Percentiles rank a stretch among this genome's conserved stretches.
Evolutionary conservation across 2,113 vertebrate genomes (phyloP).

Genomic region (Misgurnus mizolepis): DNA sequence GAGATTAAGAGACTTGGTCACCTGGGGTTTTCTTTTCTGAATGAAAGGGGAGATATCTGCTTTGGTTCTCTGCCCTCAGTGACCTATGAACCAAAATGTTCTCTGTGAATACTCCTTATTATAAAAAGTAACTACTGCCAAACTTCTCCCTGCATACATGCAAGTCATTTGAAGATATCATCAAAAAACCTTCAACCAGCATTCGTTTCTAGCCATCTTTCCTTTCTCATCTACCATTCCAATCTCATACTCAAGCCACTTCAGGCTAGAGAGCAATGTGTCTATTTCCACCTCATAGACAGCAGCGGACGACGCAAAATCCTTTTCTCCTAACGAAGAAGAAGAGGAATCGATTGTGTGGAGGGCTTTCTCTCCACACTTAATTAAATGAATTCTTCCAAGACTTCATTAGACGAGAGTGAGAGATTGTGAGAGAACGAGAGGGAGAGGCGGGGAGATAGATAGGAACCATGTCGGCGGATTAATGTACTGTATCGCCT

Average conservation of each 20-base stretch:
- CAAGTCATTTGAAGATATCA: not conserved
- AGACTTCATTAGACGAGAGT: slow-evolving; percentile 76
- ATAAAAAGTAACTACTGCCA: slow-evolving; percentile 10
- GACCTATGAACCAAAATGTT: slow-evolving; percentile 3
- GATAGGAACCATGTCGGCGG: slow-evolving; percentile 46
- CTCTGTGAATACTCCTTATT: not conserved
- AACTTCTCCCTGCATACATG: not conserved
- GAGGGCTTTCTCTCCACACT: slow-evolving; percentile 58
- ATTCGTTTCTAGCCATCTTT: not conserved
- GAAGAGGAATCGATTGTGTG: slow-evolving; percentile 70
- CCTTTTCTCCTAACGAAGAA: slow-evolving; percentile 68
- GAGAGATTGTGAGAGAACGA: slow-evolving; percentile 50
- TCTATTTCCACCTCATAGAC: slow-evolving; percentile 63
- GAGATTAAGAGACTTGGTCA: not conserved
- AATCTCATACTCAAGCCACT: slow-evolving; percentile 45
- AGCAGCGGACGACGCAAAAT: slow-evolving; percentile 61
- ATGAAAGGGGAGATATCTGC: slow-evolving; percentile 11
- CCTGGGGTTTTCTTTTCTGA: not conserved
- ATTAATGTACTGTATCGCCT: slow-evolving; percentile 73
- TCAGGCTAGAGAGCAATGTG: slow-evolving; percentile 54
- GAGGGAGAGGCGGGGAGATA: slow-evolving; percentile 15
- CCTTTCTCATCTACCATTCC: slow-evolving; percentile 50
- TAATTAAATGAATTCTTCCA: slow-evolving; percentile 79
- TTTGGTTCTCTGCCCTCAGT: slow-evolving; percentile 25
- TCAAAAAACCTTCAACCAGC: not conserved